These are phyloP conservation scores for Drosophila antonietae DNA, from an alignment of 2,888 invertebrate genomes.

Conservation along the genomic window DNA sequence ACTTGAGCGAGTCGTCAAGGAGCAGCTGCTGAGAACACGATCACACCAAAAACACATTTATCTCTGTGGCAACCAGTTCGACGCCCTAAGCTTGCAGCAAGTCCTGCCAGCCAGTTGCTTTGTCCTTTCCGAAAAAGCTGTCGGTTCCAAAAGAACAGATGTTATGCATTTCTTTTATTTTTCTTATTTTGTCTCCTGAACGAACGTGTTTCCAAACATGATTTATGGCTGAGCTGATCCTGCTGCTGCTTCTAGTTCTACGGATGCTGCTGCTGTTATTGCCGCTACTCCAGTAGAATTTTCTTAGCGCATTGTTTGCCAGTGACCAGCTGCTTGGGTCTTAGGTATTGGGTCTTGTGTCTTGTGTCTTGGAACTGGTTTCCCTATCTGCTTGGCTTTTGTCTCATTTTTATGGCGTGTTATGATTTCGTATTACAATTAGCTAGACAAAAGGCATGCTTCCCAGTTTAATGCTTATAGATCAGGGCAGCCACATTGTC, in stretches of 20 bases:
- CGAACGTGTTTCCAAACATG: conserved; percentile 77
- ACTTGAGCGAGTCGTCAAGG: conserved; percentile 30
- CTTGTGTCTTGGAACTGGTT: conserved; percentile 61
- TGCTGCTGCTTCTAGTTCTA: conserved; percentile 5
- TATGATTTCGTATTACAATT: conserved; percentile 77
- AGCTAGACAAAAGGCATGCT: conserved; percentile 73
- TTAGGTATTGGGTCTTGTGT: conserved; percentile 32
- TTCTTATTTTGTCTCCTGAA: conserved; percentile 14
- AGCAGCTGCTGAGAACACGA: conserved; percentile 52
- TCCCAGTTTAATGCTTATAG: conserved; percentile 36
- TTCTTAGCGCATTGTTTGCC: conserved; percentile 64
- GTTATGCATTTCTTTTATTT: conserved; percentile 24
- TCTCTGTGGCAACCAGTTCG: conserved; percentile 69
- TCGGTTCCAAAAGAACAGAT: conserved; percentile 63
- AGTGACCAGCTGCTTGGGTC: conserved; percentile 70
- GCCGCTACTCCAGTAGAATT: conserved; percentile 46
- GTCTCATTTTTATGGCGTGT: conserved; percentile 77
- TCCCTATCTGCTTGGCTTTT: conserved; percentile 41
- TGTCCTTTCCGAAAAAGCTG: conserved; percentile 68
- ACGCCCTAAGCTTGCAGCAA: conserved; percentile 72
- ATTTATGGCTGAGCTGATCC: conserved; percentile 71
- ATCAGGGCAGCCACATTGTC: conserved; percentile 12
- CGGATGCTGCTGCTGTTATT: conserved; percentile 11
- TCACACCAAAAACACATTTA: conserved; percentile 48
- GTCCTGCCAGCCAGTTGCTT: conserved; percentile 43